These are phyloP conservation scores for Anaspis maculata DNA, from an alignment of 2,888 invertebrate genomes.

Conservation along the genomic window DNA sequence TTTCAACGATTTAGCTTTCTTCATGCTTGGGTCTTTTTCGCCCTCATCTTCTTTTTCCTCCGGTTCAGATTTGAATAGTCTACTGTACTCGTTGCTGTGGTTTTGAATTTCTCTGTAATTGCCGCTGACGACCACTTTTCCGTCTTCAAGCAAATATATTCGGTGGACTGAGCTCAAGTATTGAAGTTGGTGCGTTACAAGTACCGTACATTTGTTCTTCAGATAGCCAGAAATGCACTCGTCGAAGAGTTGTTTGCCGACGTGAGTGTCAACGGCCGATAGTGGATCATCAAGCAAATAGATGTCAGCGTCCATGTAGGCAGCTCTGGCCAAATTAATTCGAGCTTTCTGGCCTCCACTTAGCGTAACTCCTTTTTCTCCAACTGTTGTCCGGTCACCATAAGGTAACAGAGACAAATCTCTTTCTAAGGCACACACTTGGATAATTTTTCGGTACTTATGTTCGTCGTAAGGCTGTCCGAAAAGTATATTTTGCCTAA, in stretches of 20 bases:
- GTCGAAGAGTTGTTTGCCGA: conserved; percentile 59
- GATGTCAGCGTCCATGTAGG: conserved; percentile 64
- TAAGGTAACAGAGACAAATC: conserved; percentile 62
- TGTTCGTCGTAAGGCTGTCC: conserved; percentile 52
- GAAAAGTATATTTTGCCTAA: conserved; percentile 71
- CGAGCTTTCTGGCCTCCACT: conserved; percentile 74
- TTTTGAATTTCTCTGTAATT: conserved; percentile 13
- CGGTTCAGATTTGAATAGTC: neutral
- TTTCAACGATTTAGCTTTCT: neutral
- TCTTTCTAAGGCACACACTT: conserved; percentile 51
- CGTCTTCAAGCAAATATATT: conserved; percentile 10
- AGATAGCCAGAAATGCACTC: conserved; percentile 54
- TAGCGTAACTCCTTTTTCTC: conserved; percentile 66
- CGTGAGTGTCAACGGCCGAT: conserved; percentile 66
- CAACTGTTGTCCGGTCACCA: conserved; percentile 65
- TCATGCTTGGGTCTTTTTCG: conserved; percentile 17
- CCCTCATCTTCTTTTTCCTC: conserved; percentile 26
- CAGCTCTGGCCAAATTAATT: conserved; percentile 62
- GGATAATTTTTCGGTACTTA: conserved; percentile 43
- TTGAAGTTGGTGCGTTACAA: conserved; percentile 11
- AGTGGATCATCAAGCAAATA: conserved; percentile 70
- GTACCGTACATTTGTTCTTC: conserved; percentile 8
- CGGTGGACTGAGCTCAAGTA: conserved; percentile 6
- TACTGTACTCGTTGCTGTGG: neutral
- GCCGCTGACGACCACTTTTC: conserved; percentile 11